These are phyloP conservation scores for Lanistes nyassanus DNA, from an alignment of 1,140 invertebrate genomes.

Conservation along the genomic window DNA sequence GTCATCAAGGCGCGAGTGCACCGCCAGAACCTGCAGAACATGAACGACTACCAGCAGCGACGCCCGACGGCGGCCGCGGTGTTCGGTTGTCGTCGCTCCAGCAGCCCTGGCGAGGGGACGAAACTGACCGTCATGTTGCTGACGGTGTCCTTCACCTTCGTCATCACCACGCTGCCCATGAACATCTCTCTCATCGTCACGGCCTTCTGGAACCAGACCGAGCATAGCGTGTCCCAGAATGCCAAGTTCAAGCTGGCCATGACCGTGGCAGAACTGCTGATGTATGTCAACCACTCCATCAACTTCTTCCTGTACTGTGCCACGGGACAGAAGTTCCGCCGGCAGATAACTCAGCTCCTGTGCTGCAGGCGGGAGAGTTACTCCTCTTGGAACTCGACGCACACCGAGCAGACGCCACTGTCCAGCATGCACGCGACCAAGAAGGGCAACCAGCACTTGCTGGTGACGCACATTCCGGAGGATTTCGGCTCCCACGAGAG, in stretches of 20 bases:
- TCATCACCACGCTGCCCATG: slow-evolving; percentile 65
- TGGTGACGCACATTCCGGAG: too few species aligned
- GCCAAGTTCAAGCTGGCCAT: slow-evolving; percentile 47
- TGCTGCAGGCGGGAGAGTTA: too few species aligned
- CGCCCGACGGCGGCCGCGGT: background rate
- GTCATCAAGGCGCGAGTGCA: slow-evolving; percentile 27
- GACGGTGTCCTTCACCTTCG: slow-evolving; percentile 61
- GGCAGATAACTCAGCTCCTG: too few species aligned
- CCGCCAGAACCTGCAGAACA: slow-evolving; percentile 16
- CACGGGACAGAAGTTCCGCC: slow-evolving; percentile 63
- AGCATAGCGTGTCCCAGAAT: slow-evolving; percentile 21
- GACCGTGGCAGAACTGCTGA: slow-evolving; percentile 60
- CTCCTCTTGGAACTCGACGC: too few species aligned
- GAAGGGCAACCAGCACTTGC: too few species aligned
- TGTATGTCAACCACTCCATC: slow-evolving; percentile 67
- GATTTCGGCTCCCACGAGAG: too few species aligned
- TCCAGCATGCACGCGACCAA: too few species aligned
- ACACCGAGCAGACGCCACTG: background rate
- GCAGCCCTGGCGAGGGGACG: slow-evolving; percentile 42
- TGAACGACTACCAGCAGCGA: background rate
- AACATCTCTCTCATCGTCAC: slow-evolving; percentile 56
- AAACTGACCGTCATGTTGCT: slow-evolving; percentile 63
- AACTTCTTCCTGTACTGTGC: slow-evolving; percentile 68
- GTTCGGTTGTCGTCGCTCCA: slow-evolving; percentile 19
- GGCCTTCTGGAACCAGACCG: slow-evolving; percentile 42